phyloP scores from a whole-genome alignment of 2,797 vertebrate genomes.

The Cynopterus sphinx region DNA sequence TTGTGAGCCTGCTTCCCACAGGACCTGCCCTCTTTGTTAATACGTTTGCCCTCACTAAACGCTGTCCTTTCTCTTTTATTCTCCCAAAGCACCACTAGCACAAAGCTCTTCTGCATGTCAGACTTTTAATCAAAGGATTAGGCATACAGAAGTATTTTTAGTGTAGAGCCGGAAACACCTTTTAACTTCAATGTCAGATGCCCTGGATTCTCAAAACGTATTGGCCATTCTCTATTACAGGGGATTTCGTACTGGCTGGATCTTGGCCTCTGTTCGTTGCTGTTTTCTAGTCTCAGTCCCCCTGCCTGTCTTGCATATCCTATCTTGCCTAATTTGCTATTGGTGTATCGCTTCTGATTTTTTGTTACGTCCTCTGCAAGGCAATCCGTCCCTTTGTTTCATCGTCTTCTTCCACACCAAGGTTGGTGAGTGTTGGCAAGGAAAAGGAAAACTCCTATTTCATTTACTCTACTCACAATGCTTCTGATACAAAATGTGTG shows the following conservation, averaged over 20 bases:
- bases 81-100: constrained; percentile 40
- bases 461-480: background rate
- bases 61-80: background rate
- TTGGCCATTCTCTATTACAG: background rate
- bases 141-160: background rate
- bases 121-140: constrained; percentile 16
- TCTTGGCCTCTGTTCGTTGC: background rate
- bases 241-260: background rate
- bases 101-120: background rate
- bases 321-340: background rate
- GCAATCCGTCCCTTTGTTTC: background rate
- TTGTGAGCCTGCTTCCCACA: background rate
- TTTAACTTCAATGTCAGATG: background rate
- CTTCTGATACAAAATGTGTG: background rate
- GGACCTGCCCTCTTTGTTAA: constrained; percentile 24
- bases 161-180: background rate
- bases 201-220: background rate
- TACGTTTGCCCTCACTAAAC: background rate
- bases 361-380: background rate
- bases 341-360: background rate
- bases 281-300: background rate
- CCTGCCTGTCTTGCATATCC: background rate
- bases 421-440: background rate
- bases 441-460: background rate
- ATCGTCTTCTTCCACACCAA: background rate